Evolutionary conservation across 1,140 invertebrate species (phyloP).

Genomic region (Dendroctonus valens): DNA sequence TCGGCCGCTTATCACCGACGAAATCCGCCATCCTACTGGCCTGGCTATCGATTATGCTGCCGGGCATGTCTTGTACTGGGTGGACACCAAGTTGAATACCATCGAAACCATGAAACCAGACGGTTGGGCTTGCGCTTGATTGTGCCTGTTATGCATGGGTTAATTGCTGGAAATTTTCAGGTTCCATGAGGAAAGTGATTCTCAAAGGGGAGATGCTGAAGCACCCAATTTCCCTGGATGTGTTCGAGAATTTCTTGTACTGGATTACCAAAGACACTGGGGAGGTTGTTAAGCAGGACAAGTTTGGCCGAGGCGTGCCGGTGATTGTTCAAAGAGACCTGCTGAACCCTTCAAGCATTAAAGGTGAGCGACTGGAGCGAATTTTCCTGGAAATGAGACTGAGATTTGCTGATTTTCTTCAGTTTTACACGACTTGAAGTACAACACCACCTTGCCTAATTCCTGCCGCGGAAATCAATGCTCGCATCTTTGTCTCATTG

Average conservation of each 20-base stretch:
- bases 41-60: slow-evolving; percentile 87
- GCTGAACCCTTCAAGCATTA: slow-evolving; percentile 80
- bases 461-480: slow-evolving; percentile 71
- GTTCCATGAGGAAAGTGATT: slow-evolving; percentile 66
- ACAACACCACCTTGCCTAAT: slow-evolving; percentile 73
- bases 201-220: slow-evolving; percentile 69
- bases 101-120: slow-evolving; percentile 89
- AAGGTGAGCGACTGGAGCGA: slow-evolving; percentile 53
- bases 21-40: slow-evolving; percentile 80
- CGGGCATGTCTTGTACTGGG: slow-evolving; percentile 91
- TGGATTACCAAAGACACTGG: slow-evolving; percentile 85
- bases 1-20: slow-evolving; percentile 72
- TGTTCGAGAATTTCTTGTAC: slow-evolving; percentile 89
- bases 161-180: slow-evolving; percentile 6
- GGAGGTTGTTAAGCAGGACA: slow-evolving; percentile 84
- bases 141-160: background rate
- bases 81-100: slow-evolving; percentile 88
- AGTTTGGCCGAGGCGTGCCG: slow-evolving; percentile 93
- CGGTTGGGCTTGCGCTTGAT: slow-evolving; percentile 55
- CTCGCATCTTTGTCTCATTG: slow-evolving; percentile 86
- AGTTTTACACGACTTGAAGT: slow-evolving; percentile 77
- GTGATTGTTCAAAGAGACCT: slow-evolving; percentile 76
- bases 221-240: slow-evolving; percentile 84
- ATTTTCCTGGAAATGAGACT: no score
- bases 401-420: slow-evolving; percentile 36